A percentile compares a stretch with the other conserved stretches of the same genome.
Conservation (phyloP, 2,797 vertebrate species). For the Falco naumanni region DNA sequence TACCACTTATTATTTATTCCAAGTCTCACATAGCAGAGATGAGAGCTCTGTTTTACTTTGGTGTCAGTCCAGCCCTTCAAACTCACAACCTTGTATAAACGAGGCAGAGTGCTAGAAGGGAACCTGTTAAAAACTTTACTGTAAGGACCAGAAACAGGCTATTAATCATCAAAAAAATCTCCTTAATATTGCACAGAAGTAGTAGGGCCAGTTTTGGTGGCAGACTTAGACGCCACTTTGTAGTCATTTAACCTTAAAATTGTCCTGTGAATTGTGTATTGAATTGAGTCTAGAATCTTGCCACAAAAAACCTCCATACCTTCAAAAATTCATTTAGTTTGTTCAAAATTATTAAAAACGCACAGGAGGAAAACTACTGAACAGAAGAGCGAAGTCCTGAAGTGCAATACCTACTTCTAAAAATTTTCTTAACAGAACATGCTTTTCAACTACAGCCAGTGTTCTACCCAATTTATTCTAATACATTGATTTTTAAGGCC, state of each 20-base stretch:
- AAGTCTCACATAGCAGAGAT: neutral
- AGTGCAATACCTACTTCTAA: neutral
- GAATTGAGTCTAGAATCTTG: neutral
- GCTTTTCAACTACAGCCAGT: neutral
- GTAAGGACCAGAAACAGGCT: neutral
- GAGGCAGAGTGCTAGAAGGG: neutral
- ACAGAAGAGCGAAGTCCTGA: neutral
- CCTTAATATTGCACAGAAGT: neutral
- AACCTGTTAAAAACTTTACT: neutral
- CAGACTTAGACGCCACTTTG: neutral
- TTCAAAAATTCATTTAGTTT: neutral
- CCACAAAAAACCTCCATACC: fast-evolving
- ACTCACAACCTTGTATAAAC: neutral
- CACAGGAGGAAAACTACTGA: neutral
- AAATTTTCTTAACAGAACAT: neutral
- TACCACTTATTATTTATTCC: neutral
- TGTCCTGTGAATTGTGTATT: neutral
- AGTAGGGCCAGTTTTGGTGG: neutral
- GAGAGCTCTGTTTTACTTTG: neutral
- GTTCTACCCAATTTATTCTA: neutral
- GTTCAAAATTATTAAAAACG: neutral
- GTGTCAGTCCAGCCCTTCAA: neutral
- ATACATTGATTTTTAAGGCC: constrained; percentile 19
- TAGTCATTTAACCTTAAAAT: neutral
- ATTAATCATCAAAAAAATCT: neutral